phyloP scores from a whole-genome alignment of 2,888 invertebrate genomes.

The Thymelicus lineola region DNA sequence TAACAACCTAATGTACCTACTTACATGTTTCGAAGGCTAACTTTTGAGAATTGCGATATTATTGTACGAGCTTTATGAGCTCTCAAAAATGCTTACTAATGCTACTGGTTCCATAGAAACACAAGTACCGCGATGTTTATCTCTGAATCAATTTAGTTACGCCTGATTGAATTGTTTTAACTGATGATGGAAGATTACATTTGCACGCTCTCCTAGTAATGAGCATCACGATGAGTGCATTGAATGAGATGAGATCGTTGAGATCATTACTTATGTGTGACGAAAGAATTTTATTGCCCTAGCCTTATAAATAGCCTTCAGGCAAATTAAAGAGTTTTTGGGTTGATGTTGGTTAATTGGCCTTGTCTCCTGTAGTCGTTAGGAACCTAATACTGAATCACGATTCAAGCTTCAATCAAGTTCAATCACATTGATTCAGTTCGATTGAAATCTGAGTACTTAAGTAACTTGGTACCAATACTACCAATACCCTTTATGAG shows the following conservation, averaged over 20 bases:
- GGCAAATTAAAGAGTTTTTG: conserved; percentile 5
- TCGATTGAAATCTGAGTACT: too few relatives aligned
- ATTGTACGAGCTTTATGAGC: conserved; percentile 18
- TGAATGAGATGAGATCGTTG: conserved; percentile 15
- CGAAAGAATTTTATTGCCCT: conserved; percentile 17
- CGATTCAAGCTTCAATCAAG: too few relatives aligned
- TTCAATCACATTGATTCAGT: too few relatives aligned
- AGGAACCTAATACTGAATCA: too few relatives aligned
- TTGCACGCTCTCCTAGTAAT: conserved; percentile 15
- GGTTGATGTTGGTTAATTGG: conserved; percentile 4
- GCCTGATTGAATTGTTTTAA: conserved; percentile 27
- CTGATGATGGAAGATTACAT: conserved; percentile 26
- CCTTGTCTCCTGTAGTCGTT: not conserved
- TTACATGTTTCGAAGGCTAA: not conserved
- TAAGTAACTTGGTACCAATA: too few relatives aligned
- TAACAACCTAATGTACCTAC: too few relatives aligned
- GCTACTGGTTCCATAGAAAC: conserved; percentile 7
- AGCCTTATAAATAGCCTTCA: conserved; percentile 3
- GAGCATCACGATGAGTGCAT: conserved; percentile 21
- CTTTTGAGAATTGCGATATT: conserved; percentile 12
- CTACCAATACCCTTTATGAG: too few relatives aligned
- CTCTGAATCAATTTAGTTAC: conserved; percentile 27
- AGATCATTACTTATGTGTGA: conserved; percentile 19
- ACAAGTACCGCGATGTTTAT: conserved; percentile 5
- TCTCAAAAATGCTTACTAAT: not conserved